These are phyloP conservation scores for Natrix natrix DNA, from an alignment of 2,797 vertebrate species.

Conservation along the genomic window DNA sequence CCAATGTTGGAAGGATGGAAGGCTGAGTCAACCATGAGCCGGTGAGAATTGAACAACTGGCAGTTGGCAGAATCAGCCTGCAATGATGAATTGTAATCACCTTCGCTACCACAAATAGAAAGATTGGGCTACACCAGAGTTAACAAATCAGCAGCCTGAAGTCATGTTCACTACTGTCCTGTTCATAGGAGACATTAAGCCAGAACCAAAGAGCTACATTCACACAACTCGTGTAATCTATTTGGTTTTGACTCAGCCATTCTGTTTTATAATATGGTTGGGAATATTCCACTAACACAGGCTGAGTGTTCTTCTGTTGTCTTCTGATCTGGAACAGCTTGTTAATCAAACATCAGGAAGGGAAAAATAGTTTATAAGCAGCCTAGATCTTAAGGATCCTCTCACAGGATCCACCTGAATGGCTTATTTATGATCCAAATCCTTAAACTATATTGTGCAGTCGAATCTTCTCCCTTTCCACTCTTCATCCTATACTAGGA, in stretches of 20 bases:
- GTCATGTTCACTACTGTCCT: neutral
- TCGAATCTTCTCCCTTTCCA: conserved; percentile 55
- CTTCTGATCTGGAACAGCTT: neutral
- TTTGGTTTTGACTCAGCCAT: neutral
- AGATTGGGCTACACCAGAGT: neutral
- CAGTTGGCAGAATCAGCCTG: neutral
- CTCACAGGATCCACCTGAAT: conserved; percentile 37
- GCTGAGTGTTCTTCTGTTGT: neutral
- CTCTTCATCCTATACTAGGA: conserved; percentile 61
- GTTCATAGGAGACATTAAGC: neutral
- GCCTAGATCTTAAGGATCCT: neutral
- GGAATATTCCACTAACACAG: neutral
- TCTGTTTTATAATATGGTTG: neutral
- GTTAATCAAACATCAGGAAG: neutral
- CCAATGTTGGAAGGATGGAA: neutral
- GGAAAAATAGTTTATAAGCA: neutral
- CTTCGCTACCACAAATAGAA: neutral
- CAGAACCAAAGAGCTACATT: neutral
- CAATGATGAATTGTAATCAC: neutral
- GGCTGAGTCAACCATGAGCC: neutral
- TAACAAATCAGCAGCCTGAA: neutral
- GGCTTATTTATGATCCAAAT: conserved; percentile 55
- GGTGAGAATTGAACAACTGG: neutral
- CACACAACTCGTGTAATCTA: neutral
- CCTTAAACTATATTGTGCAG: conserved; percentile 43